Base-by-base conservation (phyloP, 1,140 invertebrate genomes). In the Sycophaga agraensis region DNA sequence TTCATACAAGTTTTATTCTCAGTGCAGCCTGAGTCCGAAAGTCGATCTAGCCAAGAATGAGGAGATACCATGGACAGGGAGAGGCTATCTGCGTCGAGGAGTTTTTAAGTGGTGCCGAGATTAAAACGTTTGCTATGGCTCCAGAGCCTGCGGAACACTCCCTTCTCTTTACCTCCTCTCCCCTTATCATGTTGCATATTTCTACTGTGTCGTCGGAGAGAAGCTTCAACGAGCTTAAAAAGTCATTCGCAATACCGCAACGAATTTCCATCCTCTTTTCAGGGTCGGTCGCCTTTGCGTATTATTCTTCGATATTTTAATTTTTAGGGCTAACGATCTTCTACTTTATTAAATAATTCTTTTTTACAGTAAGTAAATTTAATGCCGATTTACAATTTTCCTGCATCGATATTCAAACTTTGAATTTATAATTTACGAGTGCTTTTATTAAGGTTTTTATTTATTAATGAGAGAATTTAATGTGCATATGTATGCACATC, bases 1-100 rank as follows among this genome's bases (percentile, higher is more conserved):
- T 76, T 75, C 72, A 73, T 73, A 72, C 64, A 73, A 75, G 73
- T 76, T 77, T 77, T 76, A 76, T 75, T 77, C 70, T 39, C 65
- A 63, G 59, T 63, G 48, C 56, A 37, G 66, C 67, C 37, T 63
- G 68, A n/a, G 65, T 45, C 42, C 57, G 63, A 70, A 68, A 70
- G 65, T 66, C 70, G 75, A 77, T 76, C 72, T 61, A 61, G 34
- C 63, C 31, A 63, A 63, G 62, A 73, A 73, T 70, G 72, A 59
- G 60, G 39, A 22, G 50, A 40, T 26, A 26, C 21, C 50, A 22
- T 43, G 58, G 64, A 69, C 16, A 45, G 28, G n/a, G n/a, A n/a
- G n/a, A n/a, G 16, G 12, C 22, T 58, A 77, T 75, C 74, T 72
- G 74, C 69, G 69, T 65, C n/a, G 56, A 61, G 42, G 69, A 77